A percentile compares a stretch with the other conserved stretches of the same genome.
Conservation (phyloP, 2,888 invertebrate genomes). For the Neoaliturus tenellus region DNA sequence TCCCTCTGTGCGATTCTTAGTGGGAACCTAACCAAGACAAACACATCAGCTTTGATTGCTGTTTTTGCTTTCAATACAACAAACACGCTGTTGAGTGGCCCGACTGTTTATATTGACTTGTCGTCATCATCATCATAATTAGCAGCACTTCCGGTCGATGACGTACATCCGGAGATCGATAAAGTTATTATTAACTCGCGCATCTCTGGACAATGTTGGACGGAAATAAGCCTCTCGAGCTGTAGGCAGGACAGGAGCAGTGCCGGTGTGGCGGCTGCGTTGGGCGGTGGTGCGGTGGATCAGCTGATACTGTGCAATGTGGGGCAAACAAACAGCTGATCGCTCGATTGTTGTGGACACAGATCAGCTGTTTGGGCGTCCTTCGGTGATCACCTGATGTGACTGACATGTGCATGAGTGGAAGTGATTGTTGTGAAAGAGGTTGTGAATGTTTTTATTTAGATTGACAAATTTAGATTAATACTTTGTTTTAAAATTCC, state of each 20-base stretch:
- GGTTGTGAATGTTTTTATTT: too few relatives aligned
- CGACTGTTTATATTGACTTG: constrained; percentile 18
- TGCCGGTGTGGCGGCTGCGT: not conserved
- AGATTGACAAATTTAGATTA: too few relatives aligned
- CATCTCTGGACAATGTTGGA: constrained; percentile 48
- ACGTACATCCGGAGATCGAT: constrained; percentile 46
- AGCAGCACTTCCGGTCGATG: constrained; percentile 30
- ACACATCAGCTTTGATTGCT: constrained; percentile 41
- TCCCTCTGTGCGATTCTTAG: not conserved
- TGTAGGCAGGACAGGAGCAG: not conserved
- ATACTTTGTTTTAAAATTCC: too few relatives aligned
- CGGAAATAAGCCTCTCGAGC: constrained; percentile 48
- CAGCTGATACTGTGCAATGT: not conserved
- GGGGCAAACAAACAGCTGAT: not conserved
- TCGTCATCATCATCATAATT: constrained; percentile 37
- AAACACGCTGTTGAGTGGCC: constrained; percentile 21
- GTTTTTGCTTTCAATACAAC: constrained; percentile 38
- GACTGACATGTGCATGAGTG: too few relatives aligned
- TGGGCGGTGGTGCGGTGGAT: not conserved
- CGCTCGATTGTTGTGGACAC: too few relatives aligned
- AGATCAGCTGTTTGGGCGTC: not conserved
- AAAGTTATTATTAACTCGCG: constrained; percentile 41
- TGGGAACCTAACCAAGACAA: constrained; percentile 1
- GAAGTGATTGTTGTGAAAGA: too few relatives aligned
- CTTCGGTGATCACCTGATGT: too few relatives aligned